These are phyloP conservation scores for Cottoperca gobio DNA, from an alignment of 2,797 vertebrate species.

Conservation along the genomic window DNA sequence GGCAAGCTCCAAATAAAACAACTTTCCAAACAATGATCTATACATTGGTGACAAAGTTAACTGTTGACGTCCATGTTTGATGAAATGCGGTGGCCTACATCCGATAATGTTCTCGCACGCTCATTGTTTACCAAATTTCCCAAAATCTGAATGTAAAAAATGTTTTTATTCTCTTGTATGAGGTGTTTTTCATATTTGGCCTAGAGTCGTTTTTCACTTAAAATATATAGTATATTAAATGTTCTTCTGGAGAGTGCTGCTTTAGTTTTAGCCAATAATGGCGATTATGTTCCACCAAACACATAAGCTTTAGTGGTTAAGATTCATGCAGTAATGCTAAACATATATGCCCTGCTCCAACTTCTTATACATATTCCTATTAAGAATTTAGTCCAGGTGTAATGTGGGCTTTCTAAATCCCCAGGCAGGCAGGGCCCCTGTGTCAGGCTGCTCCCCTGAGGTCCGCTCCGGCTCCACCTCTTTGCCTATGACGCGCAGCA, in stretches of 20 bases:
- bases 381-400: constrained; percentile 63
- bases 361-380: constrained; percentile 65
- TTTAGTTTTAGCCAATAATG: not conserved
- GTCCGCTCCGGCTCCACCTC: constrained; percentile 65
- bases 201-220: not conserved
- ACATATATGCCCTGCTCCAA: constrained; percentile 33
- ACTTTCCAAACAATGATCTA: constrained; percentile 16
- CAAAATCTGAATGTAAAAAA: not conserved
- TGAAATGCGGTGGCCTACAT: not conserved
- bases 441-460: constrained; percentile 61
- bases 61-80: not conserved
- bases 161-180: not conserved
- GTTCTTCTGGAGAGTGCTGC: not conserved
- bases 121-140: not conserved
- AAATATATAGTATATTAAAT: not conserved
- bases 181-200: not conserved
- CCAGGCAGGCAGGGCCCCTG: constrained; percentile 37
- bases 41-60: not conserved
- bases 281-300: not conserved
- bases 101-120: not conserved
- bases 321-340: constrained; percentile 20
- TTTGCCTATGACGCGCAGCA: constrained; percentile 55
- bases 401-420: constrained; percentile 61
- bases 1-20: not conserved
- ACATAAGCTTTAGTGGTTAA: not conserved